Evolutionary conservation across 2,888 invertebrate species (phyloP).

Genomic region (Chesias legatella): DNA sequence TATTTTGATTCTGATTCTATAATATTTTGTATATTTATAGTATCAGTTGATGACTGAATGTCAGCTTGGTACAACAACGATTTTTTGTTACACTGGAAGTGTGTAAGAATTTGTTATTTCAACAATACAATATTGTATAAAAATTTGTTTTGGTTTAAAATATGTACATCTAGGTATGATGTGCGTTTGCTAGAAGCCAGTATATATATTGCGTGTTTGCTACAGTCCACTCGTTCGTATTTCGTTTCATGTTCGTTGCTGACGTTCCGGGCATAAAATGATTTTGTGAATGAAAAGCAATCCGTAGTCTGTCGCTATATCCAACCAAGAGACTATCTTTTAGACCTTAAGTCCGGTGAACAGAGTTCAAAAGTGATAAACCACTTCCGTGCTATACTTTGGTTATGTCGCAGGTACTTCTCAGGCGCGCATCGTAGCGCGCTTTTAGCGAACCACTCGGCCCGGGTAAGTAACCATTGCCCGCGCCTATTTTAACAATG

Average conservation of each 20-base stretch:
- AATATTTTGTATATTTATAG: conserved; percentile 23
- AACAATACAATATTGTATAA: too few relatives aligned
- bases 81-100: conserved; percentile 13
- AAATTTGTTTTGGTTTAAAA: too few relatives aligned
- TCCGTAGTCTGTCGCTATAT: neutral
- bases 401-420: conserved; percentile 19
- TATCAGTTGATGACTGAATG: conserved; percentile 25
- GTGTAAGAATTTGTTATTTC: conserved; percentile 5
- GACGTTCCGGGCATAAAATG: conserved; percentile 18
- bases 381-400: conserved; percentile 11
- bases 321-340: conserved; percentile 9
- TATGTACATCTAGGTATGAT: conserved; percentile 1
- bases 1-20: too few relatives aligned
- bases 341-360: conserved; percentile 12
- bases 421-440: conserved; percentile 25
- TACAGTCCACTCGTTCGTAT: conserved; percentile 8
- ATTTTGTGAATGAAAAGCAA: conserved; percentile 25
- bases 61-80: conserved; percentile 9
- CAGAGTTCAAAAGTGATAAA: conserved; percentile 18
- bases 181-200: conserved; percentile 1
- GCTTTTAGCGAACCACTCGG: conserved; percentile 32
- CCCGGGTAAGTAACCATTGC: conserved; percentile 12
- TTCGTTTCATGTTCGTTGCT: too few relatives aligned
- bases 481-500: conserved; percentile 11
- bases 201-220: conserved; percentile 7